Base-by-base conservation (phyloP, 2,797 vertebrate genomes). In the Cephalopachus bancanus region DNA sequence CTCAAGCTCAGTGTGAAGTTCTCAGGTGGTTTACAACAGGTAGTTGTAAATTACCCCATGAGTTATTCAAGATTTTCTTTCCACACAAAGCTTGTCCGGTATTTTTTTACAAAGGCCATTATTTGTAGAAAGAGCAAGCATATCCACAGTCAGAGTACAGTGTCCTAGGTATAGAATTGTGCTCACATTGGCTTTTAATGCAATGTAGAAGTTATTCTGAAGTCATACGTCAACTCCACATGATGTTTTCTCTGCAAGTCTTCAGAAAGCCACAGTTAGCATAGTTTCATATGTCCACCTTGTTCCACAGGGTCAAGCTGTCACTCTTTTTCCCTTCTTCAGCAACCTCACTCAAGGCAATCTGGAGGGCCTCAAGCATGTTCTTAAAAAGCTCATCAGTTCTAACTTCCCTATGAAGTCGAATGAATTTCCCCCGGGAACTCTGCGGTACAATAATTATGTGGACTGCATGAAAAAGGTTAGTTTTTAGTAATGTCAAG, bases 391-490 rank as follows among this genome's bases (percentile, higher is more conserved):
- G 5, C 98, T 99, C 98, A 99, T 99, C 20, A 99, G 99, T 83
- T 99, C 98, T 53, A 99, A 99, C 98, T 99, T 99, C 97, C 99
- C 99, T 67, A 99, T 99, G 99, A 99, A 99, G 96, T 99, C 99
- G 1, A 99, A 99, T 95, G 99, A 99, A 98, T 99, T 99, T 97
- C 97, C 98, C 2, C 99, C 98, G 44, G 99, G 99, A 95, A 99
- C 99, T 0, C 98, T 99, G 80, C 99, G 98, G 84, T 99, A 99
- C 94, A 99, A 99, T 98, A 99, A 99, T 98, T 99, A 99, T 91
- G 99, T 99, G 98, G 99, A 99, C 98, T 99, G 99, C 92, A 94
- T 99, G 93, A 99, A 99, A 86, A 99, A 99, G 99, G 99, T 99
- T 86, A 96, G 98, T 98, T 53, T 94, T 96, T 95, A 53, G 10